Evolutionary conservation across 2,888 invertebrate genomes (phyloP), one percentile per base, ranked within the genome.

Genomic region (Trilocha varians): DNA sequence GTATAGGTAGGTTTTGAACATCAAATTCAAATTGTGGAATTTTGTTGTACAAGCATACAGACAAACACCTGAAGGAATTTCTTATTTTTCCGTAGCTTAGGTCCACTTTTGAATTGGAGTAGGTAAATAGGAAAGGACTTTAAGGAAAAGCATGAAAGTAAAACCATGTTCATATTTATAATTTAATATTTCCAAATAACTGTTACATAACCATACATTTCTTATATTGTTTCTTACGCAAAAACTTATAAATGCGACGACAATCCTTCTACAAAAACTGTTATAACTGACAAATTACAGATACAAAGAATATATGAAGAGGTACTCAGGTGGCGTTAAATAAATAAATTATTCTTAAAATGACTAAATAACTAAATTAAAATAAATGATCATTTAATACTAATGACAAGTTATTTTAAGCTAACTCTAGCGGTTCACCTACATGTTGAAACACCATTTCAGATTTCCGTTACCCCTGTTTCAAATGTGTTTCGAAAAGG

Each of bases 401-500:
- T 85, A 85, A 83, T 85, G 85, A 85, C 85, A 83, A 85, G 85
- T 84, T 80, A 84, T 69, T 78, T 78, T 76, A 80, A 79, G 75
- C 69, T 79, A 80, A 62, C 59, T 63, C 85, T 84, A 84, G 75
- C 83, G 82, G 79, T 78, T 79, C 76, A 76, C 73, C 78, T 80
- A 79, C 69, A 64, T 64, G 68, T 68, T 74, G 71, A 66, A 70
- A 68, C 67, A 77, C 71, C 70, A 74, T 68, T 55, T 66, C 52
- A 57, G 53, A 79, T 82, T 83, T 85, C 84, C 77, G 84, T 84
- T 85, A 82, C 84, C 85, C 70, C 83, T 84, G 57, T 52, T 61
- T 67, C 72, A 60, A 82, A 58, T 35, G 33, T 32, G 45, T 56
- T 78, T 84, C 62, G 70, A 75, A 63, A 68, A 84, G 83, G 79